Percentiles rank a stretch among this genome's conserved stretches.
Conservation (phyloP, 2,888 invertebrate species). For the Drosophila niveifrons region DNA sequence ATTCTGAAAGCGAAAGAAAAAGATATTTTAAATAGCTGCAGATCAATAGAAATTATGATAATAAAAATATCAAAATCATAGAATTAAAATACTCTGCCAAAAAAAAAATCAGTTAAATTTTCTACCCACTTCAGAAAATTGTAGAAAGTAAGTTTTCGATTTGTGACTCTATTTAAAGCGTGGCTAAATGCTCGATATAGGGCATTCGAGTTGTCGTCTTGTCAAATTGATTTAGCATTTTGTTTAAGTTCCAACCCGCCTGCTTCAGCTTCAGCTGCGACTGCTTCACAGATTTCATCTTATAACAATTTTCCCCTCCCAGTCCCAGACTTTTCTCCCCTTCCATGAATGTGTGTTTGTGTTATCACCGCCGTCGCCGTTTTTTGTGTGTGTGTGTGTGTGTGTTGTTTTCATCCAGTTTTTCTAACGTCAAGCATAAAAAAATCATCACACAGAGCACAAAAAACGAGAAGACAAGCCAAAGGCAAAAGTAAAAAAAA, state of each 20-base stretch:
- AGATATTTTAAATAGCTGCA: too few relatives aligned
- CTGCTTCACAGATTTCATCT: slow-evolving; percentile 40
- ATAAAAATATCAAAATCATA: too few relatives aligned
- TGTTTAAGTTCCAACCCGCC: slow-evolving; percentile 29
- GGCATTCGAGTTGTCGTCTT: slow-evolving; percentile 23
- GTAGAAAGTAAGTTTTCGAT: too few relatives aligned
- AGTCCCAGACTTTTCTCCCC: not conserved
- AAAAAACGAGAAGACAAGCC: slow-evolving; percentile 4
- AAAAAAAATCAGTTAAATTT: too few relatives aligned
- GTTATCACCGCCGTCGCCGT: slow-evolving; percentile 68
- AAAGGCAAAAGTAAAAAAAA: not conserved
- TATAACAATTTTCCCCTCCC: slow-evolving; percentile 8
- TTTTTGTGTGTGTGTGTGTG: slow-evolving; percentile 57
- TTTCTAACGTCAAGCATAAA: slow-evolving; percentile 32
- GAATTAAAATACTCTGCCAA: too few relatives aligned
- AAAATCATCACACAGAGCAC: not conserved
- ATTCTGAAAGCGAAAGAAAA: too few relatives aligned
- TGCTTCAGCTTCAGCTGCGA: slow-evolving; percentile 1
- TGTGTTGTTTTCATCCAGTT: slow-evolving; percentile 43
- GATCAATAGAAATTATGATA: too few relatives aligned
- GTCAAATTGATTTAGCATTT: slow-evolving; percentile 10
- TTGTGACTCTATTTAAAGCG: slow-evolving; percentile 8
- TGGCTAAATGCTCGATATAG: slow-evolving; percentile 3
- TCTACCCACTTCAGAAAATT: too few relatives aligned
- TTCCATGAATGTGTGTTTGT: slow-evolving; percentile 26